Base-by-base conservation (phyloP, 2,797 vertebrate genomes). In the Spea hammondii region DNA sequence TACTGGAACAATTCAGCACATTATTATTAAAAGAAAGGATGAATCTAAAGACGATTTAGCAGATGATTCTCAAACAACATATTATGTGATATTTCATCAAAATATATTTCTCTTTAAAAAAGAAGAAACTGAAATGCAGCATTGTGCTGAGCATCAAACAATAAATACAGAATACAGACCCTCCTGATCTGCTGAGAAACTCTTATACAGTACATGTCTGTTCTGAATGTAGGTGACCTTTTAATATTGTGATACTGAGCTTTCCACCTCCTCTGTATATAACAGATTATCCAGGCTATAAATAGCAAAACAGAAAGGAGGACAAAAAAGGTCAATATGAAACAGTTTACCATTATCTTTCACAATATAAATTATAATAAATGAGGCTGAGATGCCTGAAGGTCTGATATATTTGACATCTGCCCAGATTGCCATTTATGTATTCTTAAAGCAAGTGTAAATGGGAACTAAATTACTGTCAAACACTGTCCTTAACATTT, bases 271-370 rank as follows among this genome's bases (percentile, higher is more conserved):
- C 74, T 54, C 65, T 68, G 45, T 68, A 50, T 68, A 44, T 68
- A 68, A 69, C 9, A 68, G 65, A 32, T 32, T 32, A 32, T 32
- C 32, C 32, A 32, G 32, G 32, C 65, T 68, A 68, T 68, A 68
- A 68, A 68, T 68, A 68, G 65, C 65, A 48, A 47, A 48, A 44
- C 32, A 32, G 32, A 32, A 32, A 2, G 6, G 14, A 57, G 64
- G n/a, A 68, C 54, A 64, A 76, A 68, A 17, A 68, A 66, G 65
- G 65, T 68, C 65, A 67, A 46, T 59, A 76, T 69, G 74, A 76
- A 68, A 59, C 64, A 49, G 65, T 68, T 68, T 14, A 68, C 49
- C 8, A 59, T 68, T 68, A 68, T 65, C 65, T 68, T 68, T 54
- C 11, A 59, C 13, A 59, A 44, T 32, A 76, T 59, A 47, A 68